These are phyloP conservation scores for Didymodactylos carnosus DNA, from an alignment of 2,888 invertebrate species.

Conservation along the genomic window DNA sequence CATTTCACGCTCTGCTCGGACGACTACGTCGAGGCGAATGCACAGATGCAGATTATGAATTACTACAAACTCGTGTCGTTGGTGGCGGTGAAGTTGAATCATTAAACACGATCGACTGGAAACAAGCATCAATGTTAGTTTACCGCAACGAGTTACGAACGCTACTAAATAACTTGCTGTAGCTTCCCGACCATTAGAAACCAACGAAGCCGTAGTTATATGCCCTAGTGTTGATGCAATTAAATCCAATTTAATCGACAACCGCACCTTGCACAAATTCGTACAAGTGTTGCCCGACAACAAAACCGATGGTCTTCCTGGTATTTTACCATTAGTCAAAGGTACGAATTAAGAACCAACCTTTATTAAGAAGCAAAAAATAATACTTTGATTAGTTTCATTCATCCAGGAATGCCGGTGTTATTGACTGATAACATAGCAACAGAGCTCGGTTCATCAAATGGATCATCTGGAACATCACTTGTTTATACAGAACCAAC, in stretches of 20 bases:
- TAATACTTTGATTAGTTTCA: too few species aligned
- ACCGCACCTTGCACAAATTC: too few species aligned
- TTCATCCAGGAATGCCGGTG: not conserved
- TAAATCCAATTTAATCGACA: not conserved
- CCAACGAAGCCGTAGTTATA: not conserved
- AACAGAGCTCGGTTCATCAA: not conserved
- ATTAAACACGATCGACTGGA: not conserved
- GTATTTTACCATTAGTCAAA: not conserved
- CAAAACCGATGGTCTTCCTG: not conserved
- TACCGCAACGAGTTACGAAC: not conserved
- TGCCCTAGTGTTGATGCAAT: not conserved
- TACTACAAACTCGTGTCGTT: not conserved
- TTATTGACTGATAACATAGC: not conserved
- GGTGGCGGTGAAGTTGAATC: not conserved
- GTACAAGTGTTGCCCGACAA: not conserved
- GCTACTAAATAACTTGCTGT: not conserved
- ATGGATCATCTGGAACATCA: not conserved
- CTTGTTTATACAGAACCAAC: too few species aligned
- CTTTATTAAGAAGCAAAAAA: too few species aligned
- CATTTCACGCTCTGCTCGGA: not conserved
- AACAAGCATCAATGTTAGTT: not conserved
- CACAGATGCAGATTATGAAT: not conserved
- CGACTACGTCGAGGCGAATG: not conserved
- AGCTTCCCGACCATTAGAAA: not conserved
- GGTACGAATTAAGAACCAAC: too few species aligned